Percentiles rank a stretch among this genome's conserved stretches.
Evolutionary conservation across 2,113 vertebrate genomes (phyloP).

Genomic region (Willisornis vidua): DNA sequence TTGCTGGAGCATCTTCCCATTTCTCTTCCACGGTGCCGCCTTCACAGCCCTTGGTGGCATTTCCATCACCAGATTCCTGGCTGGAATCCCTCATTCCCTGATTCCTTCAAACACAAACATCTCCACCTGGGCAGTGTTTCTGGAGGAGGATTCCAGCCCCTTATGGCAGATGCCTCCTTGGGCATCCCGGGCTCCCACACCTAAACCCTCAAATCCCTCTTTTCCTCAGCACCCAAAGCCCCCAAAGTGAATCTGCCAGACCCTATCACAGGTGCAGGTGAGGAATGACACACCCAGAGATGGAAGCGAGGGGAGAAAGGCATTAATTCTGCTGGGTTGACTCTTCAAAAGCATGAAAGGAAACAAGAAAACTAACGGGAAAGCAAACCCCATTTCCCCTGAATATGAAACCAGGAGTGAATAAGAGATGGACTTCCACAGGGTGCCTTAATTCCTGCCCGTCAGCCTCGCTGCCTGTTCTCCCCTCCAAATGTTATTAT

Average conservation of each 20-base stretch:
- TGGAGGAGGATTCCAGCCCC: not conserved
- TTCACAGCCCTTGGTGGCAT: not conserved
- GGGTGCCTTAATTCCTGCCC: constrained; percentile 51
- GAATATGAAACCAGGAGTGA: constrained; percentile 31
- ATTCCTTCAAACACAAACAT: not conserved
- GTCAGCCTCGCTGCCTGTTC: constrained; percentile 42
- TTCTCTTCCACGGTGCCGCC: rapidly evolving
- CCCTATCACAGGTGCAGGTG: not conserved
- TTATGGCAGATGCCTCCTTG: not conserved
- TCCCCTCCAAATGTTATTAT: constrained; percentile 65
- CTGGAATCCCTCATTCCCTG: not conserved
- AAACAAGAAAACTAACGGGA: not conserved
- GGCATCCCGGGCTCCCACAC: not conserved
- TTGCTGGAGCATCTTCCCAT: not conserved
- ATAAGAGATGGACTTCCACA: constrained; percentile 50
- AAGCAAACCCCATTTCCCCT: constrained; percentile 21
- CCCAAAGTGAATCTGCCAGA: not conserved
- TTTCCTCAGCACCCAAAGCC: not conserved
- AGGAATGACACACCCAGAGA: not conserved
- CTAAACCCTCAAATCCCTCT: not conserved
- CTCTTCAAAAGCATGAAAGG: not conserved
- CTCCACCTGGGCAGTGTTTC: rapidly evolving
- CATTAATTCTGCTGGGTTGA: not conserved
- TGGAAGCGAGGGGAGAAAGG: not conserved
- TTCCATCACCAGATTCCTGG: not conserved